A percentile compares a stretch with the other conserved stretches of the same genome.
phyloP scores from a whole-genome alignment of 2,797 vertebrate genomes.

The Zenarchopterus dispar region DNA sequence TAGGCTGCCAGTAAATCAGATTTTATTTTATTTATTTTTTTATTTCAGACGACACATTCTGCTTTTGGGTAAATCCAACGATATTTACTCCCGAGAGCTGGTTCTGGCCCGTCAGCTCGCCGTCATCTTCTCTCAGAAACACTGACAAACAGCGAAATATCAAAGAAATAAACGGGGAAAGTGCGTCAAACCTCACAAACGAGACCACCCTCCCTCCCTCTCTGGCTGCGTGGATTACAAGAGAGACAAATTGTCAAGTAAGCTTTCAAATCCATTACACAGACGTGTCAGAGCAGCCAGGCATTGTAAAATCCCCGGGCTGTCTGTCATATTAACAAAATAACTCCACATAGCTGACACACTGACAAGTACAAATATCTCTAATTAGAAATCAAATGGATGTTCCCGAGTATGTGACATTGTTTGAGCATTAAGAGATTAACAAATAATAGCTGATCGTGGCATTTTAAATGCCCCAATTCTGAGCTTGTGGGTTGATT shows the following conservation, averaged over 20 bases:
- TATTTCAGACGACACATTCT: slow-evolving; percentile 20
- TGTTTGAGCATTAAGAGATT: slow-evolving; percentile 19
- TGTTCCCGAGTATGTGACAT: slow-evolving; percentile 6
- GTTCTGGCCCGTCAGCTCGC: slow-evolving; percentile 13
- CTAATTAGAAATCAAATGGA: slow-evolving; percentile 46
- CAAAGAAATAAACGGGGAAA: slow-evolving; percentile 4
- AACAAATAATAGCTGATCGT: slow-evolving; percentile 8
- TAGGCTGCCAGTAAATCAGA: slow-evolving; percentile 30
- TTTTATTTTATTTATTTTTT: not conserved
- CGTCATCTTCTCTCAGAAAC: not conserved
- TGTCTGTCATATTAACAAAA: slow-evolving; percentile 48
- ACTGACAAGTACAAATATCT: slow-evolving; percentile 39
- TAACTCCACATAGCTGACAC: slow-evolving; percentile 36
- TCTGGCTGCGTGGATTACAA: slow-evolving; percentile 14
- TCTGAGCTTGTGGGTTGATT: slow-evolving; percentile 14
- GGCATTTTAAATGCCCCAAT: not conserved
- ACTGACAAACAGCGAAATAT: not conserved
- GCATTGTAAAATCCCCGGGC: slow-evolving; percentile 33
- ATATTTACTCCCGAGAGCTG: slow-evolving; percentile 12
- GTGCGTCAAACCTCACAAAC: slow-evolving; percentile 11
- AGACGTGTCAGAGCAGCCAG: slow-evolving; percentile 42
- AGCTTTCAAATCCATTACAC: slow-evolving; percentile 27
- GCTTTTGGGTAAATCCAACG: slow-evolving; percentile 20
- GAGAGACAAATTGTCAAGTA: slow-evolving; percentile 44
- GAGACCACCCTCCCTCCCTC: not conserved